These are phyloP conservation scores for Linhomoeus sp. DNA, from an alignment of 2,888 invertebrate species.

Conservation along the genomic window DNA sequence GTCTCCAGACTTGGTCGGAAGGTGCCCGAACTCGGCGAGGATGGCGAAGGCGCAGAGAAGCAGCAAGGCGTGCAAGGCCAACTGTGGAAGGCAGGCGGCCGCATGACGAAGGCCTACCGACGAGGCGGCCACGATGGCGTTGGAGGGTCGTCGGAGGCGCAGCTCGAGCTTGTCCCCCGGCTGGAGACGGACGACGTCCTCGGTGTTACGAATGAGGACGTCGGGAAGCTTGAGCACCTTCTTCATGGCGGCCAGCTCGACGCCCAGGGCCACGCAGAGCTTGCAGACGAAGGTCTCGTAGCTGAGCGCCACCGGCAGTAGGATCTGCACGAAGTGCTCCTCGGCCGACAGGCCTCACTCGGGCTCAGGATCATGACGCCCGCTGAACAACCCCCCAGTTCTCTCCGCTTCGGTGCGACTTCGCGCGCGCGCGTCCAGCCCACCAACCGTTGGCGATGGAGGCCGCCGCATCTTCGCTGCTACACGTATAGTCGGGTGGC, in stretches of 20 bases:
- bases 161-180: neutral
- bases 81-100: too few species aligned
- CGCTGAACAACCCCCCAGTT: neutral
- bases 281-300: neutral
- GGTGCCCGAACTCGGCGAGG: too few species aligned
- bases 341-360: neutral
- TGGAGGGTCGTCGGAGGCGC: neutral
- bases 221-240: neutral
- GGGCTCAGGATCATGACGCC: neutral
- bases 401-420: too few species aligned
- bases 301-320: conserved; percentile 1
- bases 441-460: too few species aligned
- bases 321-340: neutral
- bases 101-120: too few species aligned
- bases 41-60: too few species aligned
- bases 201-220: neutral
- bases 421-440: too few species aligned
- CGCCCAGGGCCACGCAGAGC: neutral
- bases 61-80: too few species aligned
- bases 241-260: neutral
- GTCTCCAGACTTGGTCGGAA: too few species aligned
- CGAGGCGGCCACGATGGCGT: too few species aligned
- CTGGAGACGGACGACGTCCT: neutral
- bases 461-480: too few species aligned
- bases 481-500: too few species aligned